A percentile compares a stretch with the other conserved stretches of the same genome.
Evolutionary conservation across 2,888 invertebrate species (phyloP).

Genomic region (Griposia aprilina): DNA sequence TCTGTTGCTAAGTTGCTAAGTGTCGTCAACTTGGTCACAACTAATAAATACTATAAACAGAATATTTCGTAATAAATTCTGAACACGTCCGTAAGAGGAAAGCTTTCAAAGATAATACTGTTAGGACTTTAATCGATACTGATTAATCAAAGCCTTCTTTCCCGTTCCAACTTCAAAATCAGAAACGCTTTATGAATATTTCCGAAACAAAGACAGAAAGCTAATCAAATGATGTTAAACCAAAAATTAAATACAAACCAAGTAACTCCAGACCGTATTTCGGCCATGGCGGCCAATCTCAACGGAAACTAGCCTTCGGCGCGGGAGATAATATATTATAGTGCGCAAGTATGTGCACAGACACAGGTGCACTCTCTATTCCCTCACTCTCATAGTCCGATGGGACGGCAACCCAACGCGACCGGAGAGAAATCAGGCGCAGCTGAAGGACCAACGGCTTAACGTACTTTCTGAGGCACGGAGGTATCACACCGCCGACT

Average conservation of each 20-base stretch:
- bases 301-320: too few species aligned
- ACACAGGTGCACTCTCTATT: too few species aligned
- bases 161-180: slow-evolving; percentile 9
- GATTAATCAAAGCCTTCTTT: slow-evolving; percentile 37
- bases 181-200: slow-evolving; percentile 14
- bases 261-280: background rate
- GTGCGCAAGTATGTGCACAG: too few species aligned
- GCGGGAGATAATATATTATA: too few species aligned
- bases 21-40: slow-evolving; percentile 46
- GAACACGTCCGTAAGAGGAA: slow-evolving; percentile 37
- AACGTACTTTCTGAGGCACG: too few species aligned
- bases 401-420: too few species aligned
- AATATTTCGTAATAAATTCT: slow-evolving; percentile 58
- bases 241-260: too few species aligned
- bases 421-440: too few species aligned
- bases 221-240: background rate
- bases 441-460: too few species aligned
- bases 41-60: slow-evolving; percentile 48
- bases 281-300: too few species aligned
- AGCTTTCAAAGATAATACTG: slow-evolving; percentile 45
- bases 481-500: too few species aligned
- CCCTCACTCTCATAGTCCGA: too few species aligned
- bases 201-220: background rate
- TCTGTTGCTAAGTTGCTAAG: slow-evolving; percentile 65
- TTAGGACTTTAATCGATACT: slow-evolving; percentile 42